Conservation (phyloP, 2,888 invertebrate genomes). For the Rhodophaea formosa region DNA sequence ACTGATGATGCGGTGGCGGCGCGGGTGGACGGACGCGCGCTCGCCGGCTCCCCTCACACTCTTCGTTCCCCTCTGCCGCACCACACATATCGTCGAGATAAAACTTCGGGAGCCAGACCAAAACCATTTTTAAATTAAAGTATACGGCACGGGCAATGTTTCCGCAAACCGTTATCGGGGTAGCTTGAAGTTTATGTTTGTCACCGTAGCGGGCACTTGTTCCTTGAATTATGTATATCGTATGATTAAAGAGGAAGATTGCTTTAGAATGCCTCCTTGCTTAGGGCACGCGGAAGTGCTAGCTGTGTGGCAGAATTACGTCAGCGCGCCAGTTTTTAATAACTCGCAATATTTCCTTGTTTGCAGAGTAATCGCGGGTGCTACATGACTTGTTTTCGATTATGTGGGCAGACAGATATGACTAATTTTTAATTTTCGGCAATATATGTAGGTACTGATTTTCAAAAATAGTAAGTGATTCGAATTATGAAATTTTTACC, state of each 20-base stretch:
- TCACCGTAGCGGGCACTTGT: too few species aligned
- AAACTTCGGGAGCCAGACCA: constrained; percentile 74
- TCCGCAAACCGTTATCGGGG: constrained; percentile 67
- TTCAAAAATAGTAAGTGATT: neutral
- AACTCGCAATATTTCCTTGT: constrained; percentile 76
- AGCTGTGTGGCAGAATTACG: constrained; percentile 65
- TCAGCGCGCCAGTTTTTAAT: constrained; percentile 77
- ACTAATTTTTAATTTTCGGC: neutral
- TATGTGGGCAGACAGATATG: neutral
- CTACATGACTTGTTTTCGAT: constrained; percentile 36
- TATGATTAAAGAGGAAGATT: neutral
- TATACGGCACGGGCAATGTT: constrained; percentile 51
- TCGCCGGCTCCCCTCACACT: constrained; percentile 49
- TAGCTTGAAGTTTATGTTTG: constrained; percentile 42
- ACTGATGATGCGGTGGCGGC: constrained; percentile 75
- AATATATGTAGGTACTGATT: neutral
- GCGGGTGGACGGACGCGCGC: constrained; percentile 75
- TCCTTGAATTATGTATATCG: neutral
- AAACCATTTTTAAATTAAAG: constrained; percentile 70
- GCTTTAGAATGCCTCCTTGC: constrained; percentile 35
- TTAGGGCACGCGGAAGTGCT: constrained; percentile 75
- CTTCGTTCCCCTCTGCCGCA: constrained; percentile 44
- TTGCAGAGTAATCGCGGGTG: constrained; percentile 53
- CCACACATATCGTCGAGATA: constrained; percentile 68
- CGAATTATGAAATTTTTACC: constrained; percentile 22